Percentiles rank a stretch among this genome's conserved stretches.
Evolutionary conservation across 2,113 vertebrate species (phyloP).

Genomic region (Sinocyclocheilus rhinocerous): DNA sequence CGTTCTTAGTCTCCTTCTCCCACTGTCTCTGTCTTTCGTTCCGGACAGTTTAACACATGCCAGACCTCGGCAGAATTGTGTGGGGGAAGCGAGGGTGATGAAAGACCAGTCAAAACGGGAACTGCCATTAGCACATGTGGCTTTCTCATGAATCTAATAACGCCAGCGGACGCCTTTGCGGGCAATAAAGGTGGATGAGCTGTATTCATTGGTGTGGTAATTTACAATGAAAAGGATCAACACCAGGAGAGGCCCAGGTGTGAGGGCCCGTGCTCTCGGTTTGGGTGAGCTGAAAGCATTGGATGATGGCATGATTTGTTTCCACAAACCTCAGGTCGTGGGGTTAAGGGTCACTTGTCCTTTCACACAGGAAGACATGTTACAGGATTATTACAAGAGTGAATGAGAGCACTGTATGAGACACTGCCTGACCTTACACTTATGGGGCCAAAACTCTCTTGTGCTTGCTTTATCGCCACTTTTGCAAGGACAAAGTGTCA

Average conservation of each 20-base stretch:
- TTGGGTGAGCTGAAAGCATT: background rate
- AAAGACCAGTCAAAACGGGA: conserved; percentile 62
- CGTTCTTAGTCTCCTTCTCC: conserved; percentile 36
- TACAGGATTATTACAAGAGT: conserved; percentile 52
- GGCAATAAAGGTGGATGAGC: conserved; percentile 46
- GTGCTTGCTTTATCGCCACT: conserved; percentile 37
- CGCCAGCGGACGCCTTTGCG: conserved; percentile 29
- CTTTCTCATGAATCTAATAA: conserved; percentile 52
- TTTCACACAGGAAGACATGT: conserved; percentile 43
- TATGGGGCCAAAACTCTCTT: conserved; percentile 37
- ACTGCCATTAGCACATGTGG: conserved; percentile 60
- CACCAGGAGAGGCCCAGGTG: conserved; percentile 37
- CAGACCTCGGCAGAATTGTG: conserved; percentile 55
- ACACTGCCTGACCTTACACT: conserved; percentile 34
- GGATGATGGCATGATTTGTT: conserved; percentile 46
- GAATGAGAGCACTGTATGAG: conserved; percentile 42
- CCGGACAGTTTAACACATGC: conserved; percentile 62
- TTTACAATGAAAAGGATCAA: conserved; percentile 34
- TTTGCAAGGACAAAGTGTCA: conserved; percentile 45
- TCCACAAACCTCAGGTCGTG: conserved; percentile 36
- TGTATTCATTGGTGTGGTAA: conserved; percentile 19
- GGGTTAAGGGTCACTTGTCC: conserved; percentile 49
- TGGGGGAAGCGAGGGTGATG: conserved; percentile 58
- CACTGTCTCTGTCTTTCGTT: conserved; percentile 52
- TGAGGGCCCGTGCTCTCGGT: conserved; percentile 1